These are phyloP conservation scores for Acanthosepion esculentum DNA, from an alignment of 2,888 invertebrate genomes.

Conservation along the genomic window DNA sequence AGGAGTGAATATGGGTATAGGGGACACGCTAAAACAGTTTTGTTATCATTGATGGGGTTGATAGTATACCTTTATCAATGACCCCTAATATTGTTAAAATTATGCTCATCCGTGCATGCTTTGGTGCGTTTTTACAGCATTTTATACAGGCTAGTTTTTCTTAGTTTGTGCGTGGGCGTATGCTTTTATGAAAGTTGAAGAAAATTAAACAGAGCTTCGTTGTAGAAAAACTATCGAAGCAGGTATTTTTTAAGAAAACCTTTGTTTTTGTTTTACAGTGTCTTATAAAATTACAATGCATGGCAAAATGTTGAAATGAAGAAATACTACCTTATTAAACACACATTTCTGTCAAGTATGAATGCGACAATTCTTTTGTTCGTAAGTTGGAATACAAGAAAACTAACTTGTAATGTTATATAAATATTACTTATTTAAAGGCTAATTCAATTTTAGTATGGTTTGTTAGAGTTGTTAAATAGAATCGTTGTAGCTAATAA, in stretches of 20 bases:
- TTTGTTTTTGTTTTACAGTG: not conserved
- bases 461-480: not conserved
- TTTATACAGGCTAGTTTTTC: not conserved
- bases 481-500: not conserved
- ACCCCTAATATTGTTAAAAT: not conserved
- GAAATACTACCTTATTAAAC: not conserved
- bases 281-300: not conserved
- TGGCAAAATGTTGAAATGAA: not conserved
- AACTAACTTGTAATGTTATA: not conserved
- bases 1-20: not conserved
- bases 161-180: conserved; percentile 11
- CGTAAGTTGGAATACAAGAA: not conserved
- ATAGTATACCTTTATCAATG: not conserved
- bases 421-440: not conserved
- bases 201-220: not conserved
- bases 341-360: too few species aligned
- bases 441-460: not conserved
- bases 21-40: not conserved
- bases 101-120: not conserved
- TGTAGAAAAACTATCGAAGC: not conserved
- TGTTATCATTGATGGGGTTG: not conserved
- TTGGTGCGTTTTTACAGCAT: not conserved
- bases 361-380: not conserved
- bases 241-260: too few species aligned
- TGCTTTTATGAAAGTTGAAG: not conserved